phyloP scores from a whole-genome alignment of 2,888 invertebrate species.

The Tortrix viridana region DNA sequence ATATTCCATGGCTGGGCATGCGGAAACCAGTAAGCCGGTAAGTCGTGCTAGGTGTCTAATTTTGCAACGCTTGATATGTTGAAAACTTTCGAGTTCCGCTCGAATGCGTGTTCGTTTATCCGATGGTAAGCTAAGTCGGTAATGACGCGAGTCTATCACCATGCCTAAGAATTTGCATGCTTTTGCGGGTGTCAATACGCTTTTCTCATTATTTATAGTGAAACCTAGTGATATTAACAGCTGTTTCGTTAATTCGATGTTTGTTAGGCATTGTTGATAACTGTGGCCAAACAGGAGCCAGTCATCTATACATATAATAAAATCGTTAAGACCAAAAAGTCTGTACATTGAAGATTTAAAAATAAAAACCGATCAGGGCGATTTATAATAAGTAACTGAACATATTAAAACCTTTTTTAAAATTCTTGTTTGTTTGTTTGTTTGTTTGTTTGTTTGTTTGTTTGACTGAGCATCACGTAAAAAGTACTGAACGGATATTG shows the following conservation, averaged over 20 bases:
- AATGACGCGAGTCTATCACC: constrained; percentile 33
- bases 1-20: constrained; percentile 50
- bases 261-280: constrained; percentile 8
- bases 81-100: constrained; percentile 22
- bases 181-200: constrained; percentile 28
- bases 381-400: too few species aligned
- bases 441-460: too few species aligned
- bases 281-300: constrained; percentile 17
- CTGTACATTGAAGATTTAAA: too few species aligned
- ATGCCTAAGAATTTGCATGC: constrained; percentile 40
- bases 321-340: too few species aligned
- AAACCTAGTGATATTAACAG: constrained; percentile 37
- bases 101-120: constrained; percentile 38
- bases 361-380: too few species aligned
- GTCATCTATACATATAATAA: too few species aligned
- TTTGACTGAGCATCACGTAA: too few species aligned
- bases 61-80: constrained; percentile 37
- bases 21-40: constrained; percentile 43
- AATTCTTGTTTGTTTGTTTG: too few species aligned
- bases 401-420: too few species aligned
- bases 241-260: constrained; percentile 9
- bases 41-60: constrained; percentile 42
- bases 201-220: constrained; percentile 42
- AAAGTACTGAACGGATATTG: too few species aligned
- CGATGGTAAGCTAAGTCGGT: constrained; percentile 34